Base-by-base conservation (phyloP, 37 sponge, comb jelly and placozoan species). In the Petrosia ficiformis region DNA sequence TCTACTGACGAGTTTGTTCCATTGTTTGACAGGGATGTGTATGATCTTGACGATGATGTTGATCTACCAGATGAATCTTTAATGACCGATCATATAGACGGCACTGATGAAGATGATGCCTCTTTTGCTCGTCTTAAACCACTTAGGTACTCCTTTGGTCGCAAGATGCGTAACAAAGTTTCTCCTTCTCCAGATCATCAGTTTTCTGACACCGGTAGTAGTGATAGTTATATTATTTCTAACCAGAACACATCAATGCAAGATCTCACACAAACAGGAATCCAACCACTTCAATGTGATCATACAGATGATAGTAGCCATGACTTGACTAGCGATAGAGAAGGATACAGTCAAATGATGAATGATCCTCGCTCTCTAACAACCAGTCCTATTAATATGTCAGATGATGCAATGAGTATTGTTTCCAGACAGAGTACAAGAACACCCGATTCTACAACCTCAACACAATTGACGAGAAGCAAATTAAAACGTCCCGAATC, bases 61-160 rank as follows among this genome's bases (percentile, higher is more conserved):
- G 86, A 86, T 37, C 67, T 86, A 26, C 86, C 86, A 0, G 81
- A 80, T 44, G 76, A 80, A n/a, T 26, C 70, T 1, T 52, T 86
- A 26, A 22, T 86, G 6, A 58, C 42, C 29, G 81, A 86, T 60
- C 74, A 79, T 68, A 44, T 85, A 28, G 60, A 39, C 32, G 0
- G 25, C 4, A 14, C 48, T 26, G 33, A 2, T 36, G 5, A 10
- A 33, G 26, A 48, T 21, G 70, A 61, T n/a, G 54, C 16, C 16
- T 61, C 63, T 5, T 61, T 61, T 29, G 26, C 28, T 6, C 22
- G 63, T 26, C 6, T 61, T 24, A 61, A 22, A n/a, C 63, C 63
- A 26, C 63, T 61, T n/a, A 8, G 63, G 14, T 61, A 26, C 63
- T 61, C 63, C 5, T 11, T 61, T n/a, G 63, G 63, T 22, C 63